Evolutionary conservation across 2,797 vertebrate genomes (phyloP).

Genomic region (Catostomus latipinnis): DNA sequence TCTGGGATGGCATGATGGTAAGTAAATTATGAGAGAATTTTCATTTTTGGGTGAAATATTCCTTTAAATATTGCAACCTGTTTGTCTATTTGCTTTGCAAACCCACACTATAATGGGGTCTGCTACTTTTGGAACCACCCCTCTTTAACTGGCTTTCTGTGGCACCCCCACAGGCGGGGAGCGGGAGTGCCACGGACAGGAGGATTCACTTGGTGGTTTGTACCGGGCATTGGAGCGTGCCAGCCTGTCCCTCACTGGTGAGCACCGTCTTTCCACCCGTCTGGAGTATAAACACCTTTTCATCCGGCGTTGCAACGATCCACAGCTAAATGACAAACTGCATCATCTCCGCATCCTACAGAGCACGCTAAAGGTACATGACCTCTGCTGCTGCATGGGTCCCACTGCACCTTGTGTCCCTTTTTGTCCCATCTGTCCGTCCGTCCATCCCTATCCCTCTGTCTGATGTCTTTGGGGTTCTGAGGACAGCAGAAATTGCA

Average conservation of each 20-base stretch:
- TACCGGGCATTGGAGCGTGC: conserved; percentile 93
- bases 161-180: conserved; percentile 60
- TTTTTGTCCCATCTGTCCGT: conserved; percentile 45
- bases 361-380: conserved; percentile 94
- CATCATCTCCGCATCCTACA: conserved; percentile 95
- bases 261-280: conserved; percentile 83
- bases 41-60: too few relatives aligned
- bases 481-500: conserved; percentile 41
- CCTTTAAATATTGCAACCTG: background rate
- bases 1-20: too few relatives aligned
- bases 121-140: background rate
- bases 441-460: conserved; percentile 16
- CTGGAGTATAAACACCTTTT: conserved; percentile 93
- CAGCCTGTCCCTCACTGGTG: conserved; percentile 91
- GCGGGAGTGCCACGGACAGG: conserved; percentile 79
- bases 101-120: background rate
- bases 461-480: conserved; percentile 51
- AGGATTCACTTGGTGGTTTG: conserved; percentile 92
- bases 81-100: conserved; percentile 14
- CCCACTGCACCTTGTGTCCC: conserved; percentile 42
- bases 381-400: conserved; percentile 50
- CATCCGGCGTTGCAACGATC: conserved; percentile 91
- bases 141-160: conserved; percentile 41
- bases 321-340: conserved; percentile 94
- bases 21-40: too few relatives aligned